phyloP scores from a whole-genome alignment of 2,888 invertebrate genomes.

The Eurytoma adleriae region DNA sequence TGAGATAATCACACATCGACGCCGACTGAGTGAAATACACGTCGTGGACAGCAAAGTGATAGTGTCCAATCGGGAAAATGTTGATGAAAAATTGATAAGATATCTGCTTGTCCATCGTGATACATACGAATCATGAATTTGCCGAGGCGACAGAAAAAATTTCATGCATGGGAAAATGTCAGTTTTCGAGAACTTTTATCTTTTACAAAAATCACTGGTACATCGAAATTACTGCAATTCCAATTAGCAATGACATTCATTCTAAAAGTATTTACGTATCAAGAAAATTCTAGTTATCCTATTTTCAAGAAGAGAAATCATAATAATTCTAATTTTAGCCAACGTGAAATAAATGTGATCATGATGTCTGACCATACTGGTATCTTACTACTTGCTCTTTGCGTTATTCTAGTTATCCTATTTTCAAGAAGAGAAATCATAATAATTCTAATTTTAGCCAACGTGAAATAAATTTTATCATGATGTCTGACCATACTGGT shows the following conservation, averaged over 20 bases:
- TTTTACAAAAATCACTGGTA: conserved; percentile 23
- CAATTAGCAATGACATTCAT: neutral
- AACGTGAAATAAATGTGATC: neutral
- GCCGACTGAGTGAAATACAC: conserved; percentile 25
- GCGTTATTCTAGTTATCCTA: too few relatives aligned
- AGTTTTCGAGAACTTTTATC: conserved; percentile 14
- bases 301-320: too few relatives aligned
- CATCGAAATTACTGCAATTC: neutral
- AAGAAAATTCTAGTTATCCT: too few relatives aligned
- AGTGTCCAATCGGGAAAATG: conserved; percentile 36
- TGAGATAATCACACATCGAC: conserved; percentile 6
- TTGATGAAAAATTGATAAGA: conserved; percentile 51
- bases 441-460: too few relatives aligned
- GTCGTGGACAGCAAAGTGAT: neutral
- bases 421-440: too few relatives aligned
- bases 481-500: conserved; percentile 1
- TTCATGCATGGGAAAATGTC: conserved; percentile 38
- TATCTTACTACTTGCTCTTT: conserved; percentile 21
- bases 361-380: conserved; percentile 1
- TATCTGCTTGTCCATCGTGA: conserved; percentile 32
- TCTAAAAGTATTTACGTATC: too few relatives aligned
- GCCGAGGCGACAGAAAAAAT: conserved; percentile 10
- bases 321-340: too few relatives aligned
- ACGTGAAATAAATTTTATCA: neutral
- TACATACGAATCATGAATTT: neutral